Percentiles rank a stretch among this genome's conserved stretches.
These are phyloP conservation scores for Crotophaga sulcirostris DNA, from an alignment of 2,113 vertebrate species.

Conservation along the genomic window DNA sequence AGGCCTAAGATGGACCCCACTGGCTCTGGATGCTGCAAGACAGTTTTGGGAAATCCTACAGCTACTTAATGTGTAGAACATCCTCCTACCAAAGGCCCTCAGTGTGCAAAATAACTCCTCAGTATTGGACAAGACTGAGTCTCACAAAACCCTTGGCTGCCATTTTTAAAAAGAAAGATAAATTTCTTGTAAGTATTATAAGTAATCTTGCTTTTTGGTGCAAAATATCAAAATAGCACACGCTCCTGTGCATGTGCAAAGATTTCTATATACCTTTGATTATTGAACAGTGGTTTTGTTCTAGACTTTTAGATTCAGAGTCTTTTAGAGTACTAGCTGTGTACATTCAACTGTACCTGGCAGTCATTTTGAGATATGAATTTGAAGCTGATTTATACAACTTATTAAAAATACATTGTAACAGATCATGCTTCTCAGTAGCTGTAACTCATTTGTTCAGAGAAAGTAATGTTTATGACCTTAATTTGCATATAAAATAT, in stretches of 20 bases:
- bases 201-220: neutral
- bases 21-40: neutral
- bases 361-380: neutral
- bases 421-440: neutral
- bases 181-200: neutral
- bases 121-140: neutral
- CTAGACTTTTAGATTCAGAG: neutral
- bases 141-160: neutral
- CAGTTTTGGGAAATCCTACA: neutral
- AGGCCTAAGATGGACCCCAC: neutral
- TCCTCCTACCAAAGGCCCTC: neutral
- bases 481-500: constrained; percentile 6
- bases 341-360: neutral
- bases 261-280: neutral
- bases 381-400: neutral
- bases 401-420: neutral
- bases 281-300: neutral
- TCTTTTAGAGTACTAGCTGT: neutral
- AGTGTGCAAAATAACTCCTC: neutral
- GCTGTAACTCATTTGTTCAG: neutral
- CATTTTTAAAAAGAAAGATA: neutral
- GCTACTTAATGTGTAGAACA: neutral
- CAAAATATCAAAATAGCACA: neutral
- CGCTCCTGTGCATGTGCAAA: neutral
- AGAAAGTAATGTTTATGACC: neutral